phyloP scores from a whole-genome alignment of 2,888 invertebrate species.

The Ochropleura leucogaster region DNA sequence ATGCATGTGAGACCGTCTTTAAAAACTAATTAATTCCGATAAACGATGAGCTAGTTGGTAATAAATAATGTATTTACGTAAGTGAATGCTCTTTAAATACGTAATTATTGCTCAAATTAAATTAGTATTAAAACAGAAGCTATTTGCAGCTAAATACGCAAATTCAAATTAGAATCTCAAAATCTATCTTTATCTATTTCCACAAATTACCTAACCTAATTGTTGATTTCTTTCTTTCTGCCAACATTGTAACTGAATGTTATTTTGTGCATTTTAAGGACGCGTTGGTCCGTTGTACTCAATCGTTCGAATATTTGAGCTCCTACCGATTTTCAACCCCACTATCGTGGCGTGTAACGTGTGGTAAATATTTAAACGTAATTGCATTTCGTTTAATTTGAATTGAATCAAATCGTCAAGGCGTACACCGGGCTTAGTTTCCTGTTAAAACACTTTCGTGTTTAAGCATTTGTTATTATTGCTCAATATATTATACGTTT shows the following conservation, averaged over 20 bases:
- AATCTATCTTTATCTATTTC: not conserved
- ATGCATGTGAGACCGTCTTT: not conserved
- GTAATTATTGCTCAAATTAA: not conserved
- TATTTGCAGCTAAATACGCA: not conserved
- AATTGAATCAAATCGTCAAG: not conserved
- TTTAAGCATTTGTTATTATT: not conserved
- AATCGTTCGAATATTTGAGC: too few species aligned
- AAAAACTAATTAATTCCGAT: constrained; percentile 11
- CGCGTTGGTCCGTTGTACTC: too few species aligned
- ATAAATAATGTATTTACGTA: constrained; percentile 16
- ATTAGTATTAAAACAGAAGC: not conserved
- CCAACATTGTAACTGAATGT: too few species aligned
- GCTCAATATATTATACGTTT: not conserved
- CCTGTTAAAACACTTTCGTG: too few species aligned
- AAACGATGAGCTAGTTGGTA: constrained; percentile 1
- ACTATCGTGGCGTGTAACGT: too few species aligned
- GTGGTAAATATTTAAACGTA: not conserved
- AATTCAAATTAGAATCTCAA: not conserved
- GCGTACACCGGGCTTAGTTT: too few species aligned
- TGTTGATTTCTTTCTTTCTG: too few species aligned
- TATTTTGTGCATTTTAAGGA: too few species aligned
- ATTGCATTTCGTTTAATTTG: not conserved
- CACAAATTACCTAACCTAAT: not conserved
- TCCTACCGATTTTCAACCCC: too few species aligned
- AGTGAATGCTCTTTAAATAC: not conserved